These are phyloP conservation scores for Loxodonta africana DNA, from an alignment of 2,113 vertebrate species.

Conservation along the genomic window DNA sequence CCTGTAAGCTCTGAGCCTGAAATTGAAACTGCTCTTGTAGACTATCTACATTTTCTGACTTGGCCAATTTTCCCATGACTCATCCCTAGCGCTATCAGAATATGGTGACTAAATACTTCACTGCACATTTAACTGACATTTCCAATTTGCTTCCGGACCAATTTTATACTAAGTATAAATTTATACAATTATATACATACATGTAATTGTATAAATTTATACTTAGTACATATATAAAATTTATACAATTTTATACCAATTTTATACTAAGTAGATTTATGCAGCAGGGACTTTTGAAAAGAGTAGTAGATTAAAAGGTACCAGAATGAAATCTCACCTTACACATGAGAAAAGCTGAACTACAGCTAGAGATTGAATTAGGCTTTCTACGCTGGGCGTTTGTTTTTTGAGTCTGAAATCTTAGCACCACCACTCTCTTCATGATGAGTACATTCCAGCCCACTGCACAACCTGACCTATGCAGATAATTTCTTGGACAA, in stretches of 20 bases:
- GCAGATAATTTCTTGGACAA: background rate
- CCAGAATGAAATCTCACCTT: background rate
- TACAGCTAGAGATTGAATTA: background rate
- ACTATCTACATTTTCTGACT: background rate
- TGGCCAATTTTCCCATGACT: background rate
- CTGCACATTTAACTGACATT: background rate
- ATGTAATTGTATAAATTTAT: too few relatives aligned
- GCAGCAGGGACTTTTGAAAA: background rate
- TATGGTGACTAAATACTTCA: background rate
- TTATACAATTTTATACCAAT: too few relatives aligned
- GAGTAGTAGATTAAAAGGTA: background rate
- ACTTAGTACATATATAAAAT: too few relatives aligned
- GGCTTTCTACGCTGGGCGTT: background rate
- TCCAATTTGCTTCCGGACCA: background rate
- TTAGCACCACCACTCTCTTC: background rate
- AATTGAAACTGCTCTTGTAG: background rate
- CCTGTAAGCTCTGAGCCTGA: background rate
- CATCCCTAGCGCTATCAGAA: background rate
- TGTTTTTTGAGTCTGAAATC: background rate
- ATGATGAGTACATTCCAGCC: too few relatives aligned
- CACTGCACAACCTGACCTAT: accelerated
- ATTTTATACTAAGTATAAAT: background rate
- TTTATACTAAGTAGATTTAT: background rate
- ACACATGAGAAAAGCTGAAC: background rate
- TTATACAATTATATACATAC: too few relatives aligned